phyloP scores from a whole-genome alignment of 2,888 invertebrate genomes.

The Tetranychus piercei region DNA sequence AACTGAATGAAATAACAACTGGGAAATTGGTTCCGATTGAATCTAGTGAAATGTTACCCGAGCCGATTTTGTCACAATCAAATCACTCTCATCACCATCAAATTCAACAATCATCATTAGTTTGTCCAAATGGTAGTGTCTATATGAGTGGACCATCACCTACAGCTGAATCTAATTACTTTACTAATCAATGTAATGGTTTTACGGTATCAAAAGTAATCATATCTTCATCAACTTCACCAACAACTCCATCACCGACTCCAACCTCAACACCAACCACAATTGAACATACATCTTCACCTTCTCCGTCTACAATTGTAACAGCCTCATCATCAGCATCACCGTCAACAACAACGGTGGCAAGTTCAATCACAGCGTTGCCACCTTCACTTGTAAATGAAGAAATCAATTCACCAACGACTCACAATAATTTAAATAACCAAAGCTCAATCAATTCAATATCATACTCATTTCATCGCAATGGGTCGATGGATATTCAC shows the following conservation, averaged over 20 bases:
- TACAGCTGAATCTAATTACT: background rate
- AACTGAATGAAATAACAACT: background rate
- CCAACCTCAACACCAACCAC: background rate
- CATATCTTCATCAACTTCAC: background rate
- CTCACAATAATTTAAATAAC: too few relatives aligned
- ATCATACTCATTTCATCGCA: slow-evolving; percentile 15
- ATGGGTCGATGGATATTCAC: slow-evolving; percentile 11
- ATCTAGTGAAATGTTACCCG: slow-evolving; percentile 7
- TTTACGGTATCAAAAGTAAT: background rate
- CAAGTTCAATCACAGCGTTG: background rate
- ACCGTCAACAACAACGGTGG: background rate
- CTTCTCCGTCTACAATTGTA: background rate
- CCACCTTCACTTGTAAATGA: too few relatives aligned
- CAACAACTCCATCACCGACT: background rate
- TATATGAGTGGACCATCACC: background rate
- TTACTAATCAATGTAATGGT: background rate
- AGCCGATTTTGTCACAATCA: background rate
- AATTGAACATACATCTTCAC: background rate
- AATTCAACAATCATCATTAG: background rate
- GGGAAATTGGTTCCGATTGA: background rate
- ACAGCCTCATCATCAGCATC: background rate
- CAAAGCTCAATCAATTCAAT: background rate
- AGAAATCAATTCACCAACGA: too few relatives aligned
- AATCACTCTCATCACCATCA: background rate
- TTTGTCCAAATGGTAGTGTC: background rate